These are phyloP conservation scores for Oreochromis tanganicae DNA, from an alignment of 2,113 vertebrate genomes.

Conservation along the genomic window DNA sequence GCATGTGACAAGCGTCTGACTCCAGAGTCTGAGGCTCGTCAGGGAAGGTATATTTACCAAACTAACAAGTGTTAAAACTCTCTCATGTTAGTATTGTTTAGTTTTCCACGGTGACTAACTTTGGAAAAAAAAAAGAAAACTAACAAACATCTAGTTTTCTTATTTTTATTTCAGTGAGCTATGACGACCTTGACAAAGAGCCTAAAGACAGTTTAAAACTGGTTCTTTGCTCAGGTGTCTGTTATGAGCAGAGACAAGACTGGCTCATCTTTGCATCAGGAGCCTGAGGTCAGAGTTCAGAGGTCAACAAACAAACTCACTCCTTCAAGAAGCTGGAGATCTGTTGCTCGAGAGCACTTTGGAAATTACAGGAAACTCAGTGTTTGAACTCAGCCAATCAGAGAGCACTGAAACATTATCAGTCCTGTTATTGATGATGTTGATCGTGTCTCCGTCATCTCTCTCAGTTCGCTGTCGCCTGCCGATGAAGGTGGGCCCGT, in stretches of 20 bases:
- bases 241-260: background rate
- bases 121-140: no score
- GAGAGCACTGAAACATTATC: background rate
- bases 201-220: background rate
- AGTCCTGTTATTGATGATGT: background rate
- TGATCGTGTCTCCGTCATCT: background rate
- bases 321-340: background rate
- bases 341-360: background rate
- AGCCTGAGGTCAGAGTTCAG: background rate
- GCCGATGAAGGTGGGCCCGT: slow-evolving; percentile 60
- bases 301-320: background rate
- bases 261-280: background rate
- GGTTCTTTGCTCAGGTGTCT: background rate
- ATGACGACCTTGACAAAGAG: background rate
- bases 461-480: slow-evolving; percentile 60
- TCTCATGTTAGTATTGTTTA: background rate
- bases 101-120: background rate
- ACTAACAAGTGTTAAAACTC: background rate
- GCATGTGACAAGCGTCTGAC: background rate
- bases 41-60: background rate
- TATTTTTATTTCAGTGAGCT: background rate
- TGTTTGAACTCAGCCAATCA: background rate
- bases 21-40: background rate
- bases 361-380: background rate
- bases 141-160: background rate